Conservation (phyloP, 2,113 vertebrate species). For the Trogon surrucura region DNA sequence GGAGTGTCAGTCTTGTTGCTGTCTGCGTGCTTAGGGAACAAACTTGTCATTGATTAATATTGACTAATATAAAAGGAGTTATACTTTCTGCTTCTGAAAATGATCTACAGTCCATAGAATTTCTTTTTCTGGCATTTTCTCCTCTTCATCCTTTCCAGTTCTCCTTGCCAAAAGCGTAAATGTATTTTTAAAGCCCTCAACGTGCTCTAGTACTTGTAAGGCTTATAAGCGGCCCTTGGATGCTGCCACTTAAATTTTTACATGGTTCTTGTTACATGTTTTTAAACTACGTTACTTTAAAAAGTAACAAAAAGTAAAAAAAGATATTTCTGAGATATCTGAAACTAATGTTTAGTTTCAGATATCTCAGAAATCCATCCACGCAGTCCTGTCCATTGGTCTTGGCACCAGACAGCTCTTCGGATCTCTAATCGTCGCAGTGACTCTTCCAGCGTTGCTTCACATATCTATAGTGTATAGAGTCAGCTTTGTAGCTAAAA, state of each 20-base stretch:
- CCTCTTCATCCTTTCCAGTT: neutral
- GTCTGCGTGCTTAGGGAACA: neutral
- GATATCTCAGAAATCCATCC: neutral
- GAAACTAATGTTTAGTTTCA: neutral
- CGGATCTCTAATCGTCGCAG: neutral
- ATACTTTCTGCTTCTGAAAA: neutral
- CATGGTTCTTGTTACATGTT: neutral
- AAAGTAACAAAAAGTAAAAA: too few relatives aligned
- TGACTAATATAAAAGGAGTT: neutral
- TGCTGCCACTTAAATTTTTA: neutral
- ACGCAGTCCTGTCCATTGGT: fast-evolving
- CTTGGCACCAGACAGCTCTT: neutral
- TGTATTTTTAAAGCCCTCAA: constrained; percentile 32
- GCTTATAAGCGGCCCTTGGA: neutral
- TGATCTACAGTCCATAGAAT: neutral
- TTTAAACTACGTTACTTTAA: neutral
- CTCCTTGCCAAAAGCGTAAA: constrained; percentile 2
- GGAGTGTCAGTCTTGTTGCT: neutral
- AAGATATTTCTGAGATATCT: too few relatives aligned
- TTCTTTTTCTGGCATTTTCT: neutral
- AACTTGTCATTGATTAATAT: neutral
- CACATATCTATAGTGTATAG: neutral
- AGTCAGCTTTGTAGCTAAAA: neutral
- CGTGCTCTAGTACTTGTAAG: neutral
- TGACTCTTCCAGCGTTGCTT: neutral